Evolutionary conservation across 2,888 invertebrate genomes (phyloP).

Genomic region (Meteorus cinctellus): DNA sequence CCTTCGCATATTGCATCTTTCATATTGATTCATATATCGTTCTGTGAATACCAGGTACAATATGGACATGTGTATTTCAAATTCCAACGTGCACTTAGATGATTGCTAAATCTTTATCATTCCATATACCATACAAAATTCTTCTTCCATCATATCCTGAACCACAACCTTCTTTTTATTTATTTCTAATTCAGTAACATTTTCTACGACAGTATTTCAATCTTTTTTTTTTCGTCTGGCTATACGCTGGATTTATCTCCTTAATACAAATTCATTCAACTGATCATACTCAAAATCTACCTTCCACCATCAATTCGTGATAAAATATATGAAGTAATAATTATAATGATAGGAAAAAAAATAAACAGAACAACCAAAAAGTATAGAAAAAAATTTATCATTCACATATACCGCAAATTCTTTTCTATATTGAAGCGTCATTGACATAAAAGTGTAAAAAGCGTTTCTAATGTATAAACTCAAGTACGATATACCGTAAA

Average conservation of each 20-base stretch:
- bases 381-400: background rate
- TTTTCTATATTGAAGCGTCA: background rate
- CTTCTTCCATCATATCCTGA: background rate
- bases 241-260: background rate
- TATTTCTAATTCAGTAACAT: background rate
- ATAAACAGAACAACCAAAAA: background rate
- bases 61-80: slow-evolving; percentile 15
- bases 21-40: slow-evolving; percentile 11
- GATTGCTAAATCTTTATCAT: slow-evolving; percentile 30
- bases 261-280: background rate
- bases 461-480: background rate
- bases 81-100: slow-evolving; percentile 32
- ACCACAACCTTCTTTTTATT: background rate
- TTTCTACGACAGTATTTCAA: background rate
- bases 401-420: background rate
- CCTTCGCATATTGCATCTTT: background rate
- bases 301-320: background rate
- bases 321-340: background rate
- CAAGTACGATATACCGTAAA: background rate
- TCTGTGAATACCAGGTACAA: background rate
- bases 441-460: background rate
- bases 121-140: background rate
- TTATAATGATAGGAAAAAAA: background rate
- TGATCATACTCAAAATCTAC: background rate
- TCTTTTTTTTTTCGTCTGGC: too few relatives aligned